Conservation (phyloP, 2,797 vertebrate species). For the Diplodus sargus region DNA sequence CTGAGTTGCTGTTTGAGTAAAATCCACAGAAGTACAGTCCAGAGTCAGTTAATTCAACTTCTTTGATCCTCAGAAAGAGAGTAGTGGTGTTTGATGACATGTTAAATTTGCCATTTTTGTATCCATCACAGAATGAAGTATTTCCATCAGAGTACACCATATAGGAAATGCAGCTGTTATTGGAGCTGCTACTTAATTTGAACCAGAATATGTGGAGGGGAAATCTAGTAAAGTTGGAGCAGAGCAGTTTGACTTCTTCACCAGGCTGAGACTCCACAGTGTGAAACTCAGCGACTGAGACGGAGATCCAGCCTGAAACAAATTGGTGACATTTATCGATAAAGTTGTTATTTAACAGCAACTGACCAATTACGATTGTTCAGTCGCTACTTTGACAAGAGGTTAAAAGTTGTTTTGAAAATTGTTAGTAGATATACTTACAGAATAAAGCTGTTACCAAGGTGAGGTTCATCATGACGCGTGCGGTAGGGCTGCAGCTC, state of each 20-base stretch:
- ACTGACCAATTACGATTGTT: not conserved
- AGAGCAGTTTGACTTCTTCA: conserved; percentile 46
- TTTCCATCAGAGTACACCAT: fast-evolving
- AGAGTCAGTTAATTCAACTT: conserved; percentile 35
- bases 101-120: conserved; percentile 3
- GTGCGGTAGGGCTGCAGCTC: too few species aligned
- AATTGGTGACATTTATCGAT: not conserved
- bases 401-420: too few species aligned
- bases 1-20: fast-evolving
- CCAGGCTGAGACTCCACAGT: conserved; percentile 18
- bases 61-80: conserved; percentile 29
- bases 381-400: too few species aligned
- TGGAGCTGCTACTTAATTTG: conserved; percentile 7
- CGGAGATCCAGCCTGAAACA: conserved; percentile 31
- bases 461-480: too few species aligned
- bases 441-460: too few species aligned
- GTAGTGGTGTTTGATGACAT: conserved; percentile 23
- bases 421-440: too few species aligned
- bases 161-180: not conserved
- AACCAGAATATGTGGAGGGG: conserved; percentile 18
- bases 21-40: conserved; percentile 63
- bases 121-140: not conserved
- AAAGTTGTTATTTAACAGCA: not conserved
- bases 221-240: not conserved
- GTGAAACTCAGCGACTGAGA: conserved; percentile 11